Conservation (phyloP, 2,888 invertebrate genomes). For the Chloroclystis v-ata region DNA sequence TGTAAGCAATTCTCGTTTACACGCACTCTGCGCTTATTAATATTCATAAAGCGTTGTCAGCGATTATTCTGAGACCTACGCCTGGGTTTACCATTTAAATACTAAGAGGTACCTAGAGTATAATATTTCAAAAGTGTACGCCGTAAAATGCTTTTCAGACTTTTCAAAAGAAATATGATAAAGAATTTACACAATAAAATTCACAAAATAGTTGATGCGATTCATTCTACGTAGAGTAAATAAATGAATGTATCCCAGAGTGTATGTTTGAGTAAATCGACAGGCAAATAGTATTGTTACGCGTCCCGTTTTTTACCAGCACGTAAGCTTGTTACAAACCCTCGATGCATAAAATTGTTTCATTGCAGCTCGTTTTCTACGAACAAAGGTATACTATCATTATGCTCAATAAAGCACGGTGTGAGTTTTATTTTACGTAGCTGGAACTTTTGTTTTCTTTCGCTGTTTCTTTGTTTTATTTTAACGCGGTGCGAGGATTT, state of each 20-base stretch:
- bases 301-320: conserved; percentile 41
- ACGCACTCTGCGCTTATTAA: conserved; percentile 44
- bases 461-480: conserved; percentile 6
- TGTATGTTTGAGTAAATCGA: conserved; percentile 50
- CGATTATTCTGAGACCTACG: conserved; percentile 51
- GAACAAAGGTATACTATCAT: conserved; percentile 34
- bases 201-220: no score
- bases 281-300: conserved; percentile 59
- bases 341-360: conserved; percentile 44
- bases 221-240: no score
- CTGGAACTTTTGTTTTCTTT: conserved; percentile 18
- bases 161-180: no score
- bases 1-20: conserved; percentile 45
- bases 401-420: conserved; percentile 29
- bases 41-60: conserved; percentile 55
- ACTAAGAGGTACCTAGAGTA: conserved; percentile 14
- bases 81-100: conserved; percentile 39
- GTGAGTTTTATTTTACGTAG: conserved; percentile 22
- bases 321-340: conserved; percentile 46
- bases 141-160: conserved; percentile 19
- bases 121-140: not conserved
- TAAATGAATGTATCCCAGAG: conserved; percentile 34
- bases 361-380: conserved; percentile 37
- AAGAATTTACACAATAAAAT: no score
- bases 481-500: conserved; percentile 6